phyloP scores from a whole-genome alignment of 2,888 invertebrate genomes.

The Aspidapion aeneum region DNA sequence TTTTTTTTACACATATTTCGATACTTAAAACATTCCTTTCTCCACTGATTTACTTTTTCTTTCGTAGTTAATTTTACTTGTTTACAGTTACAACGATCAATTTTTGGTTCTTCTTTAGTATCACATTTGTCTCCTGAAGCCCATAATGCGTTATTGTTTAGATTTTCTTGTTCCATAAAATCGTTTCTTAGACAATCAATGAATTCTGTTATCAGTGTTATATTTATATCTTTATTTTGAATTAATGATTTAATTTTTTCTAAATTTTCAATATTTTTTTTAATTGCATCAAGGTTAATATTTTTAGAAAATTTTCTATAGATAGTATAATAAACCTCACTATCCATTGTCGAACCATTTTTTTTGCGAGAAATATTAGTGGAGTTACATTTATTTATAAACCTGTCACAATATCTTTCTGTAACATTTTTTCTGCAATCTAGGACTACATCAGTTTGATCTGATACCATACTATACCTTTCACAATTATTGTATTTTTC shows the following conservation, averaged over 20 bases:
- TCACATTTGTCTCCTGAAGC: background rate
- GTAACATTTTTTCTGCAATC: slow-evolving; percentile 19
- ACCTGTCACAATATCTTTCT: slow-evolving; percentile 16
- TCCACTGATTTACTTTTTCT: slow-evolving; percentile 29
- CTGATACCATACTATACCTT: slow-evolving; percentile 2
- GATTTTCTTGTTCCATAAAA: background rate
- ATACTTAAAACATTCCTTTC: slow-evolving; percentile 22
- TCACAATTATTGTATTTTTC: slow-evolving; percentile 7
- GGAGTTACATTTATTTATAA: slow-evolving; percentile 15
- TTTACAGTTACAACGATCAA: slow-evolving; percentile 20
- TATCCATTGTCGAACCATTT: background rate
- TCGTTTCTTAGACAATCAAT: background rate
- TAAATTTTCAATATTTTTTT: slow-evolving; percentile 9
- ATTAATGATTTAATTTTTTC: background rate
- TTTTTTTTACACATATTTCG: slow-evolving; percentile 23
- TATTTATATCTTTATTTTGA: background rate
- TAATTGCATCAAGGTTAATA: slow-evolving; percentile 16
- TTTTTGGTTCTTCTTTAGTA: background rate
- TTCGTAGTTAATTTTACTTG: slow-evolving; percentile 20
- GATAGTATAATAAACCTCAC: slow-evolving; percentile 6
- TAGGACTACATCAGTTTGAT: slow-evolving; percentile 11
- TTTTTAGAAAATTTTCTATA: slow-evolving; percentile 18
- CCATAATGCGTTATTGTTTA: background rate
- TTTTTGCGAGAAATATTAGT: background rate
- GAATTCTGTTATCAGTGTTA: background rate